Percentiles rank a stretch among this genome's conserved stretches.
These are phyloP conservation scores for Pocota personata DNA, from an alignment of 2,888 invertebrate species.

Conservation along the genomic window DNA sequence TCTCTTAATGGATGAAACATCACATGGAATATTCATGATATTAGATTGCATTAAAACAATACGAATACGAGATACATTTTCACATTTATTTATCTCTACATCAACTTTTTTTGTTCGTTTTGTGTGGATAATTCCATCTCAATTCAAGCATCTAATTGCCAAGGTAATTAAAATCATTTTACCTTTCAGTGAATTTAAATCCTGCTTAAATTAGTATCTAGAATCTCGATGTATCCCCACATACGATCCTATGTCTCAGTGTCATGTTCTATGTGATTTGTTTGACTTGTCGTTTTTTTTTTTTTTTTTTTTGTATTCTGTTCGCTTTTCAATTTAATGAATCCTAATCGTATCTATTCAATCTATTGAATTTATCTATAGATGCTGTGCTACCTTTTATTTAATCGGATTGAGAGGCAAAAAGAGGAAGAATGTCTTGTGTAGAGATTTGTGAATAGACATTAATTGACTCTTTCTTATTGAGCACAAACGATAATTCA, in stretches of 20 bases:
- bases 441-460: conserved; percentile 48
- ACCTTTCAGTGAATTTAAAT: conserved; percentile 21
- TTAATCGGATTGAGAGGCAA: conserved; percentile 57
- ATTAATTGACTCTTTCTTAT: conserved; percentile 64
- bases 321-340: conserved; percentile 69
- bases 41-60: conserved; percentile 52
- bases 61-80: conserved; percentile 10
- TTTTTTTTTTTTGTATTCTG: conserved; percentile 1
- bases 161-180: conserved; percentile 49
- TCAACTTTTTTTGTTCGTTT: not conserved
- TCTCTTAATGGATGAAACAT: conserved; percentile 3
- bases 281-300: conserved; percentile 37
- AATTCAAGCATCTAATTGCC: conserved; percentile 49
- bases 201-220: conserved; percentile 38
- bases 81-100: conserved; percentile 7
- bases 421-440: conserved; percentile 8
- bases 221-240: not conserved
- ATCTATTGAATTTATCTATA: conserved; percentile 60
- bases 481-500: conserved; percentile 54
- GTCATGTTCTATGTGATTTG: conserved; percentile 67
- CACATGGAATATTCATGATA: conserved; percentile 46
- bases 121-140: not conserved
- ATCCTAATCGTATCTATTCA: conserved; percentile 69
- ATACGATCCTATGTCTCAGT: conserved; percentile 25
- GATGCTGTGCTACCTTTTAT: conserved; percentile 55